Evolutionary conservation across 2,888 invertebrate genomes (phyloP), one percentile per base, ranked within the genome.

Genomic region (Ischnus inquisitorius): DNA sequence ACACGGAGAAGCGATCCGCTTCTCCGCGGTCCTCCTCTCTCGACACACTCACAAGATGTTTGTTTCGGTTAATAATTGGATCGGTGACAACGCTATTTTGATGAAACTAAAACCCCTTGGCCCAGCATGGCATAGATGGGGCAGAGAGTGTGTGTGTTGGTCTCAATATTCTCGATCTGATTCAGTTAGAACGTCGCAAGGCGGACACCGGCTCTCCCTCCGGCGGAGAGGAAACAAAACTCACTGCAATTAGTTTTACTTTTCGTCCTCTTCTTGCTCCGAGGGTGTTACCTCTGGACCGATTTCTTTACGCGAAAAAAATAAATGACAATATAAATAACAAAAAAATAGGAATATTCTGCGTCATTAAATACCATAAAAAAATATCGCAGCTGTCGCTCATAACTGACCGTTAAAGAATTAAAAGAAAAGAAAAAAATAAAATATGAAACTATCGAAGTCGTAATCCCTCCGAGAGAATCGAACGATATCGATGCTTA

Each of bases 271-370:
- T 93, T 98, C 98, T 93, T 98, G 98, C 93, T 97, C 97, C 60
- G 96, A 97, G 94, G 98, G 98, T 89, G 98, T 98, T 94, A 98
- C 97, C 94, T 98, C 98, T 98, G 93, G 99, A 95, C 99, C 99
- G n/a, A 99, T 93, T 97, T 96, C 94, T 99, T 98, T 89, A 98
- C 95, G 95, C 95, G 86, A 14, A 89, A 87, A 83, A 51, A 78
- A 25, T 4, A 22, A n/a, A 72, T 46, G 3, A 48, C 1, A 48
- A n/a, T n/a, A n/a, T n/a, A n/a, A n/a, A n/a, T n/a, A n/a, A n/a
- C n/a, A n/a, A n/a, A n/a, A n/a, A n/a, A n/a, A n/a, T n/a, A n/a
- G n/a, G n/a, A n/a, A n/a, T n/a, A n/a, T n/a, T n/a, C n/a, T n/a
- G n/a, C n/a, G n/a, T n/a, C n/a, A n/a, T n/a, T n/a, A n/a, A n/a